These are phyloP conservation scores for Leptestheria dahalacensis DNA, from an alignment of 1,140 invertebrate species.

Conservation along the genomic window DNA sequence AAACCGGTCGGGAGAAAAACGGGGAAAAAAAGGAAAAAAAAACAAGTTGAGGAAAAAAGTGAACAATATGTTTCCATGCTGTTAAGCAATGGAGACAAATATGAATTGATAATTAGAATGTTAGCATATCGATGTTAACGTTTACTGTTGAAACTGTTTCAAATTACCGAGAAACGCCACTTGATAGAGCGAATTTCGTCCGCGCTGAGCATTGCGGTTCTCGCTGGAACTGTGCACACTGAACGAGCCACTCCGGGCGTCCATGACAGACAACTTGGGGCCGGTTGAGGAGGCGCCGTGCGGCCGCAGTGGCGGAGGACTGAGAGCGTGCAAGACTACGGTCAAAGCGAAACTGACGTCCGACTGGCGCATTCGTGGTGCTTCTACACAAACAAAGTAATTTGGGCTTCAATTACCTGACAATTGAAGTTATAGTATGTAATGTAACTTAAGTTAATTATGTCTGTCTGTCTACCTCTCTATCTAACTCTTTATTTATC, in stretches of 20 bases:
- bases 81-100: no score
- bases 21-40: no score
- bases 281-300: neutral
- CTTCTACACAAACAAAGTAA: slow-evolving; percentile 41
- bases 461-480: no score
- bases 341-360: slow-evolving; percentile 85
- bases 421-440: neutral
- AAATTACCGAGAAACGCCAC: slow-evolving; percentile 66
- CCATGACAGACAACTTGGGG: slow-evolving; percentile 36
- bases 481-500: no score
- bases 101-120: no score
- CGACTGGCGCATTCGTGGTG: slow-evolving; percentile 65
- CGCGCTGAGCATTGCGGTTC: neutral
- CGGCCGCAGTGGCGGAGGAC: slow-evolving; percentile 35
- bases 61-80: no score
- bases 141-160: no score
- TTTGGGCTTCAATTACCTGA: neutral
- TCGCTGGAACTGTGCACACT: neutral
- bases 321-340: slow-evolving; percentile 74
- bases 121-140: no score
- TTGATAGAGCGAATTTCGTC: slow-evolving; percentile 60
- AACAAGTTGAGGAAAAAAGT: no score
- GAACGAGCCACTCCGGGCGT: neutral
- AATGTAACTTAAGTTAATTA: no score
- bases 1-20: no score